phyloP scores from a whole-genome alignment of 2,888 invertebrate species.

The Cheilosia grossa region DNA sequence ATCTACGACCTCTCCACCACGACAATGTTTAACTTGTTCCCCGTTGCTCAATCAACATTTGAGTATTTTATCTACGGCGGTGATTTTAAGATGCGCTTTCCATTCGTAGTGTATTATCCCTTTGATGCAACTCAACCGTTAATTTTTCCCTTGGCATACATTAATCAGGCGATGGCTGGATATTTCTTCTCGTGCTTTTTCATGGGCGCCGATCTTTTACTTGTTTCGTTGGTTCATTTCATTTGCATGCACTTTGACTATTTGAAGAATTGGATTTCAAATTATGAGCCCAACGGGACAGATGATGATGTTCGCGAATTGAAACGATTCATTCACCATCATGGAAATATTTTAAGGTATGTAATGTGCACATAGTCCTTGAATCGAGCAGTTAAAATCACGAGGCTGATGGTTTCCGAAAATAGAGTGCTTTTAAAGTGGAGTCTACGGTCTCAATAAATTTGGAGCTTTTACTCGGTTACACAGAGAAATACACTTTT shows the following conservation, averaged over 20 bases:
- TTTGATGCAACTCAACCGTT: slow-evolving; percentile 42
- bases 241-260: slow-evolving; percentile 76
- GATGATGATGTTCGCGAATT: slow-evolving; percentile 67
- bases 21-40: slow-evolving; percentile 73
- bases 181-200: slow-evolving; percentile 60
- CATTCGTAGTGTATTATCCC: slow-evolving; percentile 71
- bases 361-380: not conserved
- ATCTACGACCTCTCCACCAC: slow-evolving; percentile 69
- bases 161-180: slow-evolving; percentile 50
- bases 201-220: slow-evolving; percentile 75
- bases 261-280: slow-evolving; percentile 64
- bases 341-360: slow-evolving; percentile 74
- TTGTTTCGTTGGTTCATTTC: slow-evolving; percentile 68
- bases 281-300: slow-evolving; percentile 70
- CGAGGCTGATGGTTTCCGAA: too few relatives aligned
- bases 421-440: too few relatives aligned
- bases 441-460: too few relatives aligned
- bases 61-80: slow-evolving; percentile 56
- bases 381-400: too few relatives aligned
- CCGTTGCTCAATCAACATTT: slow-evolving; percentile 61
- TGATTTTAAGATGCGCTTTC: slow-evolving; percentile 56
- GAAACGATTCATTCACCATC: slow-evolving; percentile 63
- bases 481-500: too few relatives aligned
- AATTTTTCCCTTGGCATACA: slow-evolving; percentile 56
- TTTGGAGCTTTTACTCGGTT: too few relatives aligned